Evolutionary conservation across 1,140 invertebrate species (phyloP), one percentile per base, ranked within the genome.

Genomic region (Cyclargus thomasi): DNA sequence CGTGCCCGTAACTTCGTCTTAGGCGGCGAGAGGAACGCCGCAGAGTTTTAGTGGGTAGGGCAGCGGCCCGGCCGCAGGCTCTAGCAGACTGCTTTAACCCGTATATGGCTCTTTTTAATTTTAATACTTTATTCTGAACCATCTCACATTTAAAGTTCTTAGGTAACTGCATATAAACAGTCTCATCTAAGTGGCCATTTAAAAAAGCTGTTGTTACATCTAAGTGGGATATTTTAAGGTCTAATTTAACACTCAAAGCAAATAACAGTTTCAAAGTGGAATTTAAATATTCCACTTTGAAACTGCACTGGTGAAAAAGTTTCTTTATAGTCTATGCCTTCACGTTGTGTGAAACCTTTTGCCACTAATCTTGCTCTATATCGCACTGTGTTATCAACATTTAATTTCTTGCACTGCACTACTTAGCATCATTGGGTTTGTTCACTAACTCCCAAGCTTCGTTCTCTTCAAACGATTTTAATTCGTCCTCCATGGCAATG

Each of bases 291-390:
- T n/a, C n/a, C n/a, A n/a, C n/a, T n/a, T n/a, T n/a, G n/a, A n/a
- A n/a, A n/a, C n/a, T n/a, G 21, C 36, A 69, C 70, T 20, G 67
- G 67, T 20, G 68, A 67, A 65, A 67, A 73, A 35, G 68, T 73
- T 36, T 73, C 68, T 29, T n/a, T n/a, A 63, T 65, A 70, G 35
- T 80, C 64, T 70, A 76, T 67, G 35, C 76, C 67, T 17, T 22
- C 59, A 65, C 57, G 39, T 62, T 72, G 70, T 29, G 57, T 64
- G 18, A 66, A 72, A 17, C 55, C 55, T 62, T 67, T 67, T 0
- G 23, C 35, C 1, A 67, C 65, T n/a, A 67, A 47, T 22, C 53
- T 55, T 4, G 55, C 55, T 20, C 55, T 18, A 47, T 62, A 67
- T 62, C 65, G 17, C 35, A 67, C 57, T 16, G n/a, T 55, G 14